Base-by-base conservation (phyloP, 1,140 invertebrate species). In the Drosophila watanabei region DNA sequence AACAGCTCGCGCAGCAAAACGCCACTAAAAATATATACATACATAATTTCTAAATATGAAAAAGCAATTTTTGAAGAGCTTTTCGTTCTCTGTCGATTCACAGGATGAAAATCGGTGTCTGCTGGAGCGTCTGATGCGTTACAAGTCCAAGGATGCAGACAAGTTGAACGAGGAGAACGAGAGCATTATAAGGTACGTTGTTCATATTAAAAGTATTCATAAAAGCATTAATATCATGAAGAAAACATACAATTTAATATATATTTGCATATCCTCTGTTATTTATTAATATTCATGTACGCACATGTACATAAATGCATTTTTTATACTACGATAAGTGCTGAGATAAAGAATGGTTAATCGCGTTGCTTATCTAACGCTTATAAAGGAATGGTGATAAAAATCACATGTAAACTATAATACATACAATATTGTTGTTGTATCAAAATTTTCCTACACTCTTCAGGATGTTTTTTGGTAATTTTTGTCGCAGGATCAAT, bases 131-230 rank as follows among this genome's bases (percentile, higher is more conserved):
- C 95, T 98, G 81, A 98, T 99, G 93, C 96, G 96, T 70, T 97
- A 97, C 81, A 99, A 99, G 95, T 96, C 97, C 16, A 97, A 97
- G 94, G 98, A 98, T 95, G 98, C 98, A 13, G 98, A 99, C 89
- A 97, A 96, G 94, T 95, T 98, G 95, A 98, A 98, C 92, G 96
- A 97, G 94, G 98, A 98, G 94, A 98, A 98, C 95, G 98, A 98
- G 94, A 96, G 97, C 93, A 97, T 98, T 93, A 93, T 98, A 70
- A 97, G 96, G 97, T 97, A 95, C 13, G 75, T 45, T 35, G 8
- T 4, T 7, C 9, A 18, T 8, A 4, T 11, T 24, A n/a, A 41
- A n/a, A n/a, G n/a, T n/a, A n/a, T 28, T 39, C 7, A 18, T 13
- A n/a, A 18, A n/a, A 39, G 24, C 43, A 41, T 43, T 66, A 46